Evolutionary conservation across 2,113 vertebrate species (phyloP).

Genomic region (Macheiramphus alcinus): DNA sequence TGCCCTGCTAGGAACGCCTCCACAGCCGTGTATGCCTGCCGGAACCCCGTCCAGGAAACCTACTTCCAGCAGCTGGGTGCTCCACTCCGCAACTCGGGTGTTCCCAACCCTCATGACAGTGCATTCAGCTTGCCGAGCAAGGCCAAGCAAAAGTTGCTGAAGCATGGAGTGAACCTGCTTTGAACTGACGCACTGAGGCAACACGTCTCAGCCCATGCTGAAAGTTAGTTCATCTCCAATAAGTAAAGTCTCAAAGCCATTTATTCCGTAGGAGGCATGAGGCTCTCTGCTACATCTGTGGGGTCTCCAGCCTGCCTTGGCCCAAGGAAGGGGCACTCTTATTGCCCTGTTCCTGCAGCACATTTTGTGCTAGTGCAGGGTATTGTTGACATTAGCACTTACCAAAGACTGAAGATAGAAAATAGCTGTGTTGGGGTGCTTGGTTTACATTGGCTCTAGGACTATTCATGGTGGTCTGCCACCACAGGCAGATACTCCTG

Average conservation of each 20-base stretch:
- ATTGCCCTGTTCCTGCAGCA: not conserved
- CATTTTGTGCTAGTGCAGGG: accelerated
- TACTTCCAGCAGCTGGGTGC: conserved; percentile 86
- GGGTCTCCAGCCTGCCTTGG: not conserved
- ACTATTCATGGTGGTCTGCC: not conserved
- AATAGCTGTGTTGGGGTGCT: accelerated
- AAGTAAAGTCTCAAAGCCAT: not conserved
- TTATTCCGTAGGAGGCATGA: accelerated
- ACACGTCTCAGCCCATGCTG: accelerated
- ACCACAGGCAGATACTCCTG: not conserved
- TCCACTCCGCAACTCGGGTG: conserved; percentile 80
- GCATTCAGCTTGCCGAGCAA: conserved; percentile 84
- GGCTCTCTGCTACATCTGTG: not conserved
- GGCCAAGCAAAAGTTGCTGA: conserved; percentile 88
- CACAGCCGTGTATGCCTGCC: conserved; percentile 81
- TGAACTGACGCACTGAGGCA: conserved; percentile 45
- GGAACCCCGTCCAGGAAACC: conserved; percentile 84
- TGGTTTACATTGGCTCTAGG: not conserved
- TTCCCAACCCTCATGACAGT: conserved; percentile 86
- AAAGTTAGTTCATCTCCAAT: not conserved
- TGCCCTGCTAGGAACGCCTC: conserved; percentile 76
- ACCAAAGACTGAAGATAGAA: not conserved
- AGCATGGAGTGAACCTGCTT: conserved; percentile 91
- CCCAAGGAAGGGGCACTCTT: not conserved
- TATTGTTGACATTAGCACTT: not conserved